These are phyloP conservation scores for Amphiprion clarkii DNA, from an alignment of 2,797 vertebrate species.

Conservation along the genomic window DNA sequence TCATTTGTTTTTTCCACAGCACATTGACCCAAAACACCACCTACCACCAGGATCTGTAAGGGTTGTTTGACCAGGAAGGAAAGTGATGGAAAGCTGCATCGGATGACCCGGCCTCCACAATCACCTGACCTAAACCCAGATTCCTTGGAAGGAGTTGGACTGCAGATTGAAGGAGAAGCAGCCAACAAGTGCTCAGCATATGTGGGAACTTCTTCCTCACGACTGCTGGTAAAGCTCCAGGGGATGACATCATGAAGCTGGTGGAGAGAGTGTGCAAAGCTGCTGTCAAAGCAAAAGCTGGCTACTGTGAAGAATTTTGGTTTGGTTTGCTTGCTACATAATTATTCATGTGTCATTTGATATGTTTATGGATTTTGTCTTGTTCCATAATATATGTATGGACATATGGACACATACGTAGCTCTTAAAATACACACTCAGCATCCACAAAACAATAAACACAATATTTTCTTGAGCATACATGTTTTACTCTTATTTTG, in stretches of 20 bases:
- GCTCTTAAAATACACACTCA: neutral
- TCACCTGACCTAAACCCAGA: neutral
- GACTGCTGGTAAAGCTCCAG: slow-evolving; percentile 3
- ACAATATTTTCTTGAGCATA: neutral
- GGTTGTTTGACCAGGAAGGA: neutral
- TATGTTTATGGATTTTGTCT: neutral
- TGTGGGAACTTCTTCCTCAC: slow-evolving; percentile 1
- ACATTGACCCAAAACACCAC: neutral
- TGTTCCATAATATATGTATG: neutral
- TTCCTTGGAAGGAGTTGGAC: slow-evolving; percentile 1
- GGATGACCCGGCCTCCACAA: slow-evolving; percentile 2
- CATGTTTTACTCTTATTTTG: neutral
- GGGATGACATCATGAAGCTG: slow-evolving; percentile 7
- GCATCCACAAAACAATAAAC: neutral
- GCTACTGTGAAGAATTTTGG: neutral
- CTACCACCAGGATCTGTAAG: neutral
- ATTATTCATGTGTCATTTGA: neutral
- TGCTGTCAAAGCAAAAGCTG: neutral
- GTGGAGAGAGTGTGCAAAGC: neutral
- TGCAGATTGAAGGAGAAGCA: slow-evolving; percentile 1
- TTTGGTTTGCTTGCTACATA: neutral
- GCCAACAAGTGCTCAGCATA: neutral
- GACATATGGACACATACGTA: too few species aligned
- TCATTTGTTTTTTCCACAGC: too few species aligned
- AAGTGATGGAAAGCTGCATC: neutral